Percentiles rank a stretch among this genome's conserved stretches.
Evolutionary conservation across 2,888 invertebrate species (phyloP).

Genomic region (Watsonalla cultraria): DNA sequence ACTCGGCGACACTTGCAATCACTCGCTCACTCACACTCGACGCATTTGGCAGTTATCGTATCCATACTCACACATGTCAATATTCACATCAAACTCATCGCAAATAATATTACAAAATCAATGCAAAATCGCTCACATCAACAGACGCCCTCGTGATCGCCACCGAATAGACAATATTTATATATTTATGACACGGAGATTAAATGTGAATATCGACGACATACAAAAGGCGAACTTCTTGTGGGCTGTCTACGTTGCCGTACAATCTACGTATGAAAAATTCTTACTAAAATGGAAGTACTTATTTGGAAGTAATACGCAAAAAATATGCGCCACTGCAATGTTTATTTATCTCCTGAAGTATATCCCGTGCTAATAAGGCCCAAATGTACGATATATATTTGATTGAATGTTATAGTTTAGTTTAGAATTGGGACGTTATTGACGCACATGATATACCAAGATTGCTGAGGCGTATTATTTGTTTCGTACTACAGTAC

Average conservation of each 20-base stretch:
- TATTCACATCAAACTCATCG: conserved; percentile 62
- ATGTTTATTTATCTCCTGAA: neutral
- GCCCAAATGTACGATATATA: neutral
- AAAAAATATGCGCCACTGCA: neutral
- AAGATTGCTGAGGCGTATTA: no score
- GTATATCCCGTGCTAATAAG: neutral
- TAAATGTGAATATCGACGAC: conserved; percentile 61
- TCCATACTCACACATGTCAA: conserved; percentile 53
- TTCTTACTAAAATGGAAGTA: conserved; percentile 76
- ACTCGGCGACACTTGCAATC: conserved; percentile 16
- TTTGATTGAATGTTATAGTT: neutral
- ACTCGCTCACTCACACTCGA: conserved; percentile 28
- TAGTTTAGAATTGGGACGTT: neutral
- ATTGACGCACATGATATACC: no score
- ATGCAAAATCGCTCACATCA: conserved; percentile 22
- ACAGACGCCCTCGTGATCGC: conserved; percentile 19
- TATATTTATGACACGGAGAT: conserved; percentile 31
- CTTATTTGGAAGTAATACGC: conserved; percentile 25
- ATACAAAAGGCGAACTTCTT: conserved; percentile 54
- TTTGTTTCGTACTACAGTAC: conserved; percentile 15
- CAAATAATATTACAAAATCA: conserved; percentile 36
- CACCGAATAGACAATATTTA: conserved; percentile 27
- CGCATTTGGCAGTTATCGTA: conserved; percentile 75
- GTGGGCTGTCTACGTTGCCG: conserved; percentile 59
- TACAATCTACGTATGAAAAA: conserved; percentile 70